phyloP scores from a whole-genome alignment of 1,140 invertebrate species.

The Triops cancriformis region DNA sequence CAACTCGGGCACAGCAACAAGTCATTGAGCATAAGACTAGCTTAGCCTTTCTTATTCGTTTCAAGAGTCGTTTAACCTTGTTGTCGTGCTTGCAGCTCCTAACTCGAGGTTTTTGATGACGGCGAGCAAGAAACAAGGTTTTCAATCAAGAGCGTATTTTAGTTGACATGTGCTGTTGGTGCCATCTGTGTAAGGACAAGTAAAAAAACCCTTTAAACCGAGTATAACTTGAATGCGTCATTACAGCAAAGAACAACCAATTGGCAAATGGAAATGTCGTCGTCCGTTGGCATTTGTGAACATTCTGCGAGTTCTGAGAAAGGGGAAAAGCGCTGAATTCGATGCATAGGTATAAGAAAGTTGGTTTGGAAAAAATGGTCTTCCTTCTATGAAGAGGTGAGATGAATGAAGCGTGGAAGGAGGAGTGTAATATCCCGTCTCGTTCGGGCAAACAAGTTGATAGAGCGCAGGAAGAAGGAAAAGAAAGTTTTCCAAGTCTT shows the following conservation, averaged over 20 bases:
- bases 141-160: not conserved
- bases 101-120: not conserved
- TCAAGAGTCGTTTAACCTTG: not conserved
- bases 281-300: not conserved
- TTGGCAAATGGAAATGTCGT: not conserved
- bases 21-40: not conserved
- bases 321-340: not conserved
- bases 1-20: not conserved
- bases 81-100: not conserved
- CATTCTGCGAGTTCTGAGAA: not conserved
- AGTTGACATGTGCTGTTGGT: not conserved
- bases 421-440: not conserved
- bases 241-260: not conserved
- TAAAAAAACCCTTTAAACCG: not conserved
- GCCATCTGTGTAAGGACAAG: not conserved
- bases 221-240: not conserved
- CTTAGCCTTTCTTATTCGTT: not conserved
- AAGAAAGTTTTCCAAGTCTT: constrained; percentile 1
- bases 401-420: constrained; percentile 5
- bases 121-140: not conserved
- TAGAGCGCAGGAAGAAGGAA: not conserved
- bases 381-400: not conserved
- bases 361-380: not conserved
- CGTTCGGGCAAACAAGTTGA: not conserved
- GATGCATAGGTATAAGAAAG: not conserved